A percentile compares a stretch with the other conserved stretches of the same genome.
These are phyloP conservation scores for Isoperla grammatica DNA, from an alignment of 2,888 invertebrate genomes.

Conservation along the genomic window DNA sequence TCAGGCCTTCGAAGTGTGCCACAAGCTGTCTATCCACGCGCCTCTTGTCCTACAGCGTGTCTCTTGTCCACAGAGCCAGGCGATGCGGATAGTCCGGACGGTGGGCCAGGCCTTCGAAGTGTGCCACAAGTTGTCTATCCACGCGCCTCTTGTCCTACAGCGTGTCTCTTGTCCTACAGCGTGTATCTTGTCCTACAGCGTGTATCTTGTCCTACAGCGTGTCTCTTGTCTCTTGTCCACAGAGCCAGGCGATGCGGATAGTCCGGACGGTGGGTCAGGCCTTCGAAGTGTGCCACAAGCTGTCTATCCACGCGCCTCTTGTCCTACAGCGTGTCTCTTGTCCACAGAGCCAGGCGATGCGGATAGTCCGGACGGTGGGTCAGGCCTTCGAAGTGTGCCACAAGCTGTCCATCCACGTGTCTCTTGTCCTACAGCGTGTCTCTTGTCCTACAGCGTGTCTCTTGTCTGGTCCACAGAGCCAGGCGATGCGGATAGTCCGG, in stretches of 20 bases:
- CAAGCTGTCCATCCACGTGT: slow-evolving; percentile 69
- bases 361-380: slow-evolving; percentile 95
- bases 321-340: too few species aligned
- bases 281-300: slow-evolving; percentile 98
- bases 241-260: slow-evolving; percentile 98
- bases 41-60: slow-evolving; percentile 30
- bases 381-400: slow-evolving; percentile 99
- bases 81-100: slow-evolving; percentile 96
- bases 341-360: slow-evolving; percentile 93
- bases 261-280: slow-evolving; percentile 98
- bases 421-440: slow-evolving; percentile 29
- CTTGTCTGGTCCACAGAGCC: slow-evolving; percentile 68
- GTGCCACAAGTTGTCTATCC: slow-evolving; percentile 89
- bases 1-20: slow-evolving; percentile 99
- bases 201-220: too few species aligned
- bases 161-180: too few species aligned
- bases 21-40: slow-evolving; percentile 75
- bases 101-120: slow-evolving; percentile 99
- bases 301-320: slow-evolving; percentile 56
- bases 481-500: slow-evolving; percentile 97
- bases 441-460: too few species aligned
- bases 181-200: too few species aligned
- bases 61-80: slow-evolving; percentile 72
- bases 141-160: slow-evolving; percentile 41
- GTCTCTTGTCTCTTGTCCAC: slow-evolving; percentile 36